Percentiles rank a stretch among this genome's conserved stretches.
Evolutionary conservation across 1,140 invertebrate species (phyloP).

Genomic region (Drosophila fuyamai): DNA sequence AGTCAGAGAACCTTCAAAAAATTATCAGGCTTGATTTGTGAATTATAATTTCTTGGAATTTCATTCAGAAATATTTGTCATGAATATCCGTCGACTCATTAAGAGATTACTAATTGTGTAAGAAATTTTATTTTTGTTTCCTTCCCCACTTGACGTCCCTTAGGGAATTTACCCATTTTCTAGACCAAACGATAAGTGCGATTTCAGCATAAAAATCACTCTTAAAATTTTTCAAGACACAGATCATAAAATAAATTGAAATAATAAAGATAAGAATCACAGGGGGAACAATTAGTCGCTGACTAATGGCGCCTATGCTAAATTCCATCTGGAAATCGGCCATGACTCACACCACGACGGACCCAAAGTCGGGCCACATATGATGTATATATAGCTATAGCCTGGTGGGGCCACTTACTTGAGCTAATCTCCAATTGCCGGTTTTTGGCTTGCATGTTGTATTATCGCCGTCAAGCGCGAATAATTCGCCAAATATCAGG

Average conservation of each 20-base stretch:
- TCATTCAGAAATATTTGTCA: not conserved
- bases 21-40: no score
- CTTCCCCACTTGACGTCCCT: not conserved
- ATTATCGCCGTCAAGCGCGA: constrained; percentile 38
- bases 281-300: constrained; percentile 5
- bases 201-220: not conserved
- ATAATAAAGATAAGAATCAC: constrained; percentile 5
- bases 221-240: not conserved
- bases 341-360: constrained; percentile 14
- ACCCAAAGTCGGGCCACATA: constrained; percentile 25
- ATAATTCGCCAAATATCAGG: constrained; percentile 26
- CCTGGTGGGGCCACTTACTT: constrained; percentile 12
- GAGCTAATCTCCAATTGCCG: constrained; percentile 46
- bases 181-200: not conserved
- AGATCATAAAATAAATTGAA: constrained; percentile 2
- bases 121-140: not conserved
- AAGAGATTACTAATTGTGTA: no score
- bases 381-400: not conserved
- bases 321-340: constrained; percentile 27
- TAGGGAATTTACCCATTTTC: not conserved
- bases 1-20: no score
- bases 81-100: not conserved
- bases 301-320: constrained; percentile 42
- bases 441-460: constrained; percentile 13
- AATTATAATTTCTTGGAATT: not conserved